Percentiles rank a stretch among this genome's conserved stretches.
These are phyloP conservation scores for Argyrosomus japonicus DNA, from an alignment of 2,113 vertebrate species.

Conservation along the genomic window DNA sequence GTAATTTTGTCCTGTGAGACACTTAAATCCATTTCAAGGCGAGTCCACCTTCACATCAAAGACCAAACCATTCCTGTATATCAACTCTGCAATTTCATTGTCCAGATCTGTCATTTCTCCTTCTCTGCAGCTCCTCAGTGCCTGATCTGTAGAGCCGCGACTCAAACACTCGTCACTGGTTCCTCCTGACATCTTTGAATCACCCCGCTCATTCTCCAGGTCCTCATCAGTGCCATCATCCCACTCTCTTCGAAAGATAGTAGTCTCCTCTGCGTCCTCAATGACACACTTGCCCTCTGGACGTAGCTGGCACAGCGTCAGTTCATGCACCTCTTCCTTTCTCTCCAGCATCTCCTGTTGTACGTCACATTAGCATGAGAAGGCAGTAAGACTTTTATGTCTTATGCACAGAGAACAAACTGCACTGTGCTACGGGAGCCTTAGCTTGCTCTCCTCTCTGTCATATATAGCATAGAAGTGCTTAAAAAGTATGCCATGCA, in stretches of 20 bases:
- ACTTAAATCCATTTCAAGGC: conserved; percentile 18
- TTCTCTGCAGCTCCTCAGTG: conserved; percentile 24
- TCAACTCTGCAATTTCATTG: conserved; percentile 57
- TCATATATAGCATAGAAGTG: not conserved
- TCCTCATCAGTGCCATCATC: not conserved
- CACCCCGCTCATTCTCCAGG: not conserved
- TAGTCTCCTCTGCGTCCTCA: conserved; percentile 23
- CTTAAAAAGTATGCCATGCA: no score
- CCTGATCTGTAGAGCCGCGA: conserved; percentile 33
- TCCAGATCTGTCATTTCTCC: conserved; percentile 40
- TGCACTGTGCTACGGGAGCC: not conserved
- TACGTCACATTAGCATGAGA: conserved; percentile 4
- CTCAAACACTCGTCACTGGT: conserved; percentile 22
- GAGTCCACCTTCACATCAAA: conserved; percentile 73
- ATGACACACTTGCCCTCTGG: conserved; percentile 20
- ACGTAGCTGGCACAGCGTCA: conserved; percentile 48
- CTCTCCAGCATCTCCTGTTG: conserved; percentile 57
- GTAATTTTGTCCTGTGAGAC: conserved; percentile 5
- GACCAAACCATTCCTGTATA: conserved; percentile 78
- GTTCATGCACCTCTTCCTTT: conserved; percentile 69
- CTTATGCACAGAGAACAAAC: not conserved
- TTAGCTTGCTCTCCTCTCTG: not conserved
- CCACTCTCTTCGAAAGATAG: not conserved
- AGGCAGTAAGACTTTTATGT: not conserved
- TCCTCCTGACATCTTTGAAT: conserved; percentile 21